A percentile compares a stretch with the other conserved stretches of the same genome.
Evolutionary conservation across 2,888 invertebrate species (phyloP).

Genomic region (Ecdyonurus torrentis): DNA sequence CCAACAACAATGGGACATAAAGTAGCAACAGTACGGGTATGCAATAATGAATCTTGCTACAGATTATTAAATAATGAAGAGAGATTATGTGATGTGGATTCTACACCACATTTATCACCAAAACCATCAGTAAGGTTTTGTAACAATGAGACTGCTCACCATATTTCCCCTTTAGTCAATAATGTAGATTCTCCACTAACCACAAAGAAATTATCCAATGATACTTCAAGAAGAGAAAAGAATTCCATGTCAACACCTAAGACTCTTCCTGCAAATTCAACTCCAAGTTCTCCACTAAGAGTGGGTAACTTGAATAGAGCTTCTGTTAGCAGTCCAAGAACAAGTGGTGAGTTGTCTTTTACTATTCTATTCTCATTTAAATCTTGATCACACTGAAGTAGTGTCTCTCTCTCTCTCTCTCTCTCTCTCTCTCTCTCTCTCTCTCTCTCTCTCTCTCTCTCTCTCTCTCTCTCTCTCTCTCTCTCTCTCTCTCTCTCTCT

Average conservation of each 20-base stretch:
- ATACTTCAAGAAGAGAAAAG: not conserved
- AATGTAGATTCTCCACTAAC: not conserved
- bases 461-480: no score
- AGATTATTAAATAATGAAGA: not conserved
- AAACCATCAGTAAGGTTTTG: not conserved
- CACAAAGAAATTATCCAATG: not conserved
- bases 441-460: no score
- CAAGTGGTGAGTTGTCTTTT: not conserved
- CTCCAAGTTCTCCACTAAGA: not conserved
- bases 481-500: no score
- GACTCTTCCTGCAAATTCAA: not conserved
- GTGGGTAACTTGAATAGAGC: not conserved
- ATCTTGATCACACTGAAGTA: no score
- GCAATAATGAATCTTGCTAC: not conserved
- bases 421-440: no score
- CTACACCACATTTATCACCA: not conserved
- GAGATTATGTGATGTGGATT: not conserved
- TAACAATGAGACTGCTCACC: not conserved
- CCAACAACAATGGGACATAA: not conserved
- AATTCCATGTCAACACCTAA: not conserved
- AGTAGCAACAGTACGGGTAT: not conserved
- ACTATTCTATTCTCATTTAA: no score
- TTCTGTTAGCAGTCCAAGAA: slow-evolving; percentile 5
- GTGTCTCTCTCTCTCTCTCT: no score
- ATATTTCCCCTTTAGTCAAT: not conserved